These are phyloP conservation scores for Corythaeola cristata DNA, from an alignment of 2,113 vertebrate genomes.

Conservation along the genomic window DNA sequence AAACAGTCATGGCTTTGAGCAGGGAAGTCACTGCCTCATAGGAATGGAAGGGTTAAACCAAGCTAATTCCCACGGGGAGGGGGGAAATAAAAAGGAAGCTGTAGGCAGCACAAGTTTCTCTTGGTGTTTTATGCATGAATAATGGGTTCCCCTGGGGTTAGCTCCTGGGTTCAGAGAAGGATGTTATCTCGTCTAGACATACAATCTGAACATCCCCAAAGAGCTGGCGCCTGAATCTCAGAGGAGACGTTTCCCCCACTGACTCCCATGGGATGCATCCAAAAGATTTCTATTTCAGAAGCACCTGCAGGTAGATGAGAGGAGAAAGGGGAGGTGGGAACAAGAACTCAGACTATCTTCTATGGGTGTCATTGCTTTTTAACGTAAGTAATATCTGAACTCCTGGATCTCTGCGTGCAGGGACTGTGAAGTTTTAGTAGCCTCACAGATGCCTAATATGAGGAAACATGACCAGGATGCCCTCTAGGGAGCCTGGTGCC, in stretches of 20 bases:
- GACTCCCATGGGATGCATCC: conserved; percentile 57
- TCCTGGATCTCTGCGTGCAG: background rate
- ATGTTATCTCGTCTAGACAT: conserved; percentile 70
- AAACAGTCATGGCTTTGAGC: background rate
- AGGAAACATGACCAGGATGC: background rate
- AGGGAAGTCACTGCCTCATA: background rate
- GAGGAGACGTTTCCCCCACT: background rate
- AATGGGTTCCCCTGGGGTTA: conserved; percentile 54
- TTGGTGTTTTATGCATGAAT: conserved; percentile 55
- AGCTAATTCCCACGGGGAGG: conserved; percentile 48
- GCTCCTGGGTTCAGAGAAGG: conserved; percentile 50
- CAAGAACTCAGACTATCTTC: background rate
- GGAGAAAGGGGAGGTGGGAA: background rate
- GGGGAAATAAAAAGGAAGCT: conserved; percentile 45
- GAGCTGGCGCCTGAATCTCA: conserved; percentile 55
- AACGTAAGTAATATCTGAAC: background rate
- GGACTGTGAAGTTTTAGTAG: background rate
- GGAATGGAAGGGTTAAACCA: conserved; percentile 49
- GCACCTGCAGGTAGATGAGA: conserved; percentile 47
- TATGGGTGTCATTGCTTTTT: background rate
- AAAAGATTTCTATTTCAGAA: conserved; percentile 52
- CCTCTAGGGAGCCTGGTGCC: background rate
- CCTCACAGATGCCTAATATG: background rate
- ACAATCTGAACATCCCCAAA: conserved; percentile 50
- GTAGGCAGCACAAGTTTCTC: conserved; percentile 4